Conservation (phyloP, 1,140 invertebrate genomes). For the Bombyx mandarina region DNA sequence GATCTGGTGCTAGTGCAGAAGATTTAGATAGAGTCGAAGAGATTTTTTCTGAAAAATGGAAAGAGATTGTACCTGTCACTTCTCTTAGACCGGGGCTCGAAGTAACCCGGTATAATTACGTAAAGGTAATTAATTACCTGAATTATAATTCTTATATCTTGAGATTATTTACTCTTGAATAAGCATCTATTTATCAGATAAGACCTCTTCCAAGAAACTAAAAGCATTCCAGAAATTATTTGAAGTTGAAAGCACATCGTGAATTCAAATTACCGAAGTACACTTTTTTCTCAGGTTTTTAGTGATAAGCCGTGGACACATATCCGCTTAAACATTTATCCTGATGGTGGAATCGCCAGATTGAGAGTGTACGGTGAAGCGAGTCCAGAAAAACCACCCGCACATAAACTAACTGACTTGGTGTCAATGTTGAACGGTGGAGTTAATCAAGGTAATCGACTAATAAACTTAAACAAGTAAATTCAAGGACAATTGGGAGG, state of each 20-base stretch:
- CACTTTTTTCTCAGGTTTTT: conserved; percentile 28
- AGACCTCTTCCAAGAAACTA: too few relatives aligned
- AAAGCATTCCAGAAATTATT: too few relatives aligned
- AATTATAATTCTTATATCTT: not conserved
- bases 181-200: too few relatives aligned
- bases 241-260: too few relatives aligned
- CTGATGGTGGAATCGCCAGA: conserved; percentile 78
- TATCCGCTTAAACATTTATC: conserved; percentile 76
- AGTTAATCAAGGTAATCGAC: conserved; percentile 52
- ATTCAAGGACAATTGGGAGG: too few relatives aligned
- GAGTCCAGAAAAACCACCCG: conserved; percentile 38
- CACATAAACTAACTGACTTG: conserved; percentile 68
- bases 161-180: too few relatives aligned
- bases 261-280: too few relatives aligned
- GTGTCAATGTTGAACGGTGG: conserved; percentile 72
- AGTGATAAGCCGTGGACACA: conserved; percentile 71
- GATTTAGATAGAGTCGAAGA: conserved; percentile 60
- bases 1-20: conserved; percentile 64
- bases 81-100: conserved; percentile 71
- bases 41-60: conserved; percentile 73
- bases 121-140: conserved; percentile 41
- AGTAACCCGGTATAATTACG: conserved; percentile 74
- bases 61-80: conserved; percentile 72
- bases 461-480: too few relatives aligned
- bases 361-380: conserved; percentile 74